Conservation (phyloP, 2,113 vertebrate genomes). For the Lutjanus erythropterus region DNA sequence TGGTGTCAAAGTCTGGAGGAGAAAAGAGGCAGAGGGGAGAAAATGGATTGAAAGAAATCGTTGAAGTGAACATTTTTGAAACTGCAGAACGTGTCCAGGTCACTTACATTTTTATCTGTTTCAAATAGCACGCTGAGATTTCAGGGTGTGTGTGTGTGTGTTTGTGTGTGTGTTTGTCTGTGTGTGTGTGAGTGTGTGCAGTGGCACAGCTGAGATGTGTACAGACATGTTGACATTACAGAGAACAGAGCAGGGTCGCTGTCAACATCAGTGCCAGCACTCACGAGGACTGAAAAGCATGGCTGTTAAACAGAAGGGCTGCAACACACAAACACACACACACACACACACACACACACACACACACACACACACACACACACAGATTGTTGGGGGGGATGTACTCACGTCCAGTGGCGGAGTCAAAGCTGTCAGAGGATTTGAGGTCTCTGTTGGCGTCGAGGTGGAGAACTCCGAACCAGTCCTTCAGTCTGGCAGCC, state of each 20-base stretch:
- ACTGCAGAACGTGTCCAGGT: neutral
- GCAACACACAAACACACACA: slow-evolving; percentile 2
- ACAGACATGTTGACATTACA: slow-evolving; percentile 62
- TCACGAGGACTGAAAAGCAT: slow-evolving; percentile 38
- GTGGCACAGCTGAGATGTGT: slow-evolving; percentile 39
- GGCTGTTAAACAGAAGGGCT: slow-evolving; percentile 30
- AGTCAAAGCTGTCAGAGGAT: slow-evolving; percentile 87
- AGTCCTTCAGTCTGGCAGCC: slow-evolving; percentile 94
- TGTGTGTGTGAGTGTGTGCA: slow-evolving; percentile 14
- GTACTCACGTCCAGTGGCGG: slow-evolving; percentile 90
- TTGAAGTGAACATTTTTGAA: slow-evolving; percentile 9
- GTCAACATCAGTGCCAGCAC: slow-evolving; percentile 57
- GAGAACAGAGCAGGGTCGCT: slow-evolving; percentile 55
- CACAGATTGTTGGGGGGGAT: neutral
- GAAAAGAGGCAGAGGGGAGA: neutral
- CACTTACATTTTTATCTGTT: slow-evolving; percentile 7
- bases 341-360: slow-evolving; percentile 25
- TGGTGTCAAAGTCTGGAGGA: slow-evolving; percentile 92
- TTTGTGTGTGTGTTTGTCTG: neutral
- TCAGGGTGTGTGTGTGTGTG: neutral
- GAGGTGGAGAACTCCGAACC: slow-evolving; percentile 94
- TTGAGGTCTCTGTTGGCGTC: slow-evolving; percentile 95
- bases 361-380: slow-evolving; percentile 7
- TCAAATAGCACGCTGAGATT: slow-evolving; percentile 6
- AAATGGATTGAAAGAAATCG: neutral